Base-by-base conservation (phyloP, 2,888 invertebrate genomes). In the Dolichomitus sp. region DNA sequence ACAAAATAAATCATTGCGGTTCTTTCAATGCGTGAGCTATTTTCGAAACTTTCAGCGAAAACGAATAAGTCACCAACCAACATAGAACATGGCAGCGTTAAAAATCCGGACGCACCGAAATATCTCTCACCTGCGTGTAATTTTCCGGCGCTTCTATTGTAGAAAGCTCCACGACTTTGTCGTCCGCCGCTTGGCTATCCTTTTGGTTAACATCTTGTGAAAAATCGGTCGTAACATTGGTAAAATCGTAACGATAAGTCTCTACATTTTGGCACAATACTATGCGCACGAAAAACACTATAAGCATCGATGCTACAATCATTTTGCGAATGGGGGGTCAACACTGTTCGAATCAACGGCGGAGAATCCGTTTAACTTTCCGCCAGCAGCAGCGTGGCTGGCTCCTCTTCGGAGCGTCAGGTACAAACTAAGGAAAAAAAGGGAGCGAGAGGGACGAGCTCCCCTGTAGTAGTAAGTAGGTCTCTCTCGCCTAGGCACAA, bases 41-140 rank as follows among this genome's bases (percentile, higher is more conserved):
- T n/a, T n/a, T n/a, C n/a, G n/a, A n/a, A n/a, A n/a, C n/a, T n/a
- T n/a, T n/a, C n/a, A n/a, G n/a, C n/a, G n/a, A n/a, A n/a, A n/a
- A n/a, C n/a, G n/a, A n/a, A n/a, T n/a, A n/a, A n/a, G n/a, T n/a
- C n/a, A n/a, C n/a, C n/a, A n/a, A n/a, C n/a, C n/a, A n/a, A n/a
- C n/a, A n/a, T n/a, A n/a, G n/a, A n/a, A n/a, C n/a, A n/a, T n/a
- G n/a, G n/a, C n/a, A n/a, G n/a, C n/a, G n/a, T n/a, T n/a, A n/a
- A n/a, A 33, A 33, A 33, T 33, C 0, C 0, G 1, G 5, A 33
- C 7, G 4, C 4, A 4, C 4, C 4, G 7, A 33, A 33, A 6
- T 6, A 6, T 6, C 33, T 45, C 33, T 75, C 57, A 76, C 76
- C 76, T 76, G 57, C 11, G 5, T n/a, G 6, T 33, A 33, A 9